Conservation (phyloP, 2,888 invertebrate species). For the Gortyna flavago region DNA sequence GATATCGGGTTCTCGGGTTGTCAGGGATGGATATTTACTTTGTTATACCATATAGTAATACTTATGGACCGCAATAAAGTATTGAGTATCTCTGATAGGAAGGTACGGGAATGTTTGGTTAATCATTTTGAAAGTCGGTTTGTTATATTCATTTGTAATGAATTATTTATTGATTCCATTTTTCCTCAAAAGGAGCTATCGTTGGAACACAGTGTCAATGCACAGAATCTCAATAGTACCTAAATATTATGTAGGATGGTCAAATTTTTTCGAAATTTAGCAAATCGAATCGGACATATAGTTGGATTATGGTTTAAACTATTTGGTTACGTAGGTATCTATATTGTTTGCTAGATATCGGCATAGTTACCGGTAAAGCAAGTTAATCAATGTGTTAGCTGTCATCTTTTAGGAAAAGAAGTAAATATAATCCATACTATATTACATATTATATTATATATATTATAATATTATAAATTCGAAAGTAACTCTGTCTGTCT, state of each 20-base stretch:
- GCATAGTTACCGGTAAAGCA: background rate
- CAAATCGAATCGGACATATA: accelerated
- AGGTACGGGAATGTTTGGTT: background rate
- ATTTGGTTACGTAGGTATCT: background rate
- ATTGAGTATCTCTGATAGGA: background rate
- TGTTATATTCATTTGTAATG: background rate
- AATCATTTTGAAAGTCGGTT: background rate
- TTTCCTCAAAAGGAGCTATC: background rate
- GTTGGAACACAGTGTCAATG: background rate
- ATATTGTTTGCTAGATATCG: background rate
- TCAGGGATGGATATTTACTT: no score
- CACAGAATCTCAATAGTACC: background rate
- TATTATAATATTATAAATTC: no score
- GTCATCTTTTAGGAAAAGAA: background rate
- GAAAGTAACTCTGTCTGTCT: no score
- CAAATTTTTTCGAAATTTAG: background rate
- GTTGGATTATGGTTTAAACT: background rate
- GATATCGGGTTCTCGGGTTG: background rate
- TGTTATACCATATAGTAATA: no score
- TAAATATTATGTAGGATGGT: background rate
- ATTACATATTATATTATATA: no score
- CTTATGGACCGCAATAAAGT: no score
- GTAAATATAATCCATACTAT: no score
- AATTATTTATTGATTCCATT: background rate
- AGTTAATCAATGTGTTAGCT: background rate